phyloP scores from a whole-genome alignment of 2,888 invertebrate genomes.

The Drosophila macrospina region DNA sequence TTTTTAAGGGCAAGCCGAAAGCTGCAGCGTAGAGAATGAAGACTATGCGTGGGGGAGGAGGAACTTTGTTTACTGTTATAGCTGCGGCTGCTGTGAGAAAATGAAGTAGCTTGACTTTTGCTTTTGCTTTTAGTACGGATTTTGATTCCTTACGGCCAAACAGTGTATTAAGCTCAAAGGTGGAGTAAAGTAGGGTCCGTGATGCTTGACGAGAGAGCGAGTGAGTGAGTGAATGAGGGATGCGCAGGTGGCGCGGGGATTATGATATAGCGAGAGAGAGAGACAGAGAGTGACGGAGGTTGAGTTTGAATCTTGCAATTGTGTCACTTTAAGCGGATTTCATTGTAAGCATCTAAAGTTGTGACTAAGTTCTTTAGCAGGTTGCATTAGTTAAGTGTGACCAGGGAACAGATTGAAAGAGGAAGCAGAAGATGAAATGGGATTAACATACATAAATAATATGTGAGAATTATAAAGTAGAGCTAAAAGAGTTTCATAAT shows the following conservation, averaged over 20 bases:
- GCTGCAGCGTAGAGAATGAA: neutral
- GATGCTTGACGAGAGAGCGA: too few relatives aligned
- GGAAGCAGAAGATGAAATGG: neutral
- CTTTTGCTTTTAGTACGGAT: conserved; percentile 57
- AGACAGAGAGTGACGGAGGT: neutral
- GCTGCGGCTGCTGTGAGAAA: conserved; percentile 49
- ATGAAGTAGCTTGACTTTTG: conserved; percentile 73
- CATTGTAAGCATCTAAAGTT: conserved; percentile 48
- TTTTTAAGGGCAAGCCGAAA: conserved; percentile 9
- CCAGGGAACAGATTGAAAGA: neutral
- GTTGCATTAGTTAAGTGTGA: conserved; percentile 1
- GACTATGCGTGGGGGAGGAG: neutral
- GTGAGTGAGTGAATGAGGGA: too few relatives aligned
- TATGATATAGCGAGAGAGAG: too few relatives aligned
- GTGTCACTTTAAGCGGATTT: conserved; percentile 65
- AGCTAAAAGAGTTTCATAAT: neutral
- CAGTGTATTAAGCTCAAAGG: conserved; percentile 55
- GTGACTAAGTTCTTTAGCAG: conserved; percentile 28
- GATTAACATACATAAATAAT: neutral
- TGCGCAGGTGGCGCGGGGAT: too few relatives aligned
- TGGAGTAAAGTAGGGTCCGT: neutral
- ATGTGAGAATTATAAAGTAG: neutral
- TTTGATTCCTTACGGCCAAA: conserved; percentile 49
- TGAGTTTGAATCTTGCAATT: conserved; percentile 20
- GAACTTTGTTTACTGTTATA: conserved; percentile 63